These are phyloP conservation scores for Plagiodera versicolora DNA, from an alignment of 2,888 invertebrate genomes.

Conservation along the genomic window DNA sequence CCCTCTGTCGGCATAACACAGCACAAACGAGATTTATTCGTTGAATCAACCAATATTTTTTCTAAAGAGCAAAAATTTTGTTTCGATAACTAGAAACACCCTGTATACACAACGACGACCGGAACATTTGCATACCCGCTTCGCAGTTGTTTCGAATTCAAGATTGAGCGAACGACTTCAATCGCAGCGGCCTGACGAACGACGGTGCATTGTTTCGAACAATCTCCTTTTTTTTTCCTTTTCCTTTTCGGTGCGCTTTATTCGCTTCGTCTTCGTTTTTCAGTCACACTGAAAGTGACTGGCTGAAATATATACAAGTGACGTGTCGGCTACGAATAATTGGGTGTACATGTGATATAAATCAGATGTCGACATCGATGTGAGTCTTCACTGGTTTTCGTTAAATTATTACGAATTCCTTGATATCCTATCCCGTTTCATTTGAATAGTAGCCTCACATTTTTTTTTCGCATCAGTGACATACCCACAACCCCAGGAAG, in stretches of 20 bases:
- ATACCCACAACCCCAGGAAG: too few species aligned
- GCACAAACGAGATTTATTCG: too few species aligned
- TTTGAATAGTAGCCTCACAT: too few species aligned
- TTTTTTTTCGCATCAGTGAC: too few species aligned
- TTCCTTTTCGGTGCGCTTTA: conserved; percentile 14
- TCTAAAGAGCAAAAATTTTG: too few species aligned
- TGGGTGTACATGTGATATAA: conserved; percentile 6
- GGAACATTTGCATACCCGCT: conserved; percentile 11
- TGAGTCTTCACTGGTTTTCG: too few species aligned
- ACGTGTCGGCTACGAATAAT: background rate
- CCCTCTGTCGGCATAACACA: too few species aligned
- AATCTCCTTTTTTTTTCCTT: background rate
- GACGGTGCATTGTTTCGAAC: conserved; percentile 36
- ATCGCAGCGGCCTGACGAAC: conserved; percentile 31
- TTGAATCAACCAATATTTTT: too few species aligned
- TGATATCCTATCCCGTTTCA: too few species aligned
- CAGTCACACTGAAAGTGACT: background rate
- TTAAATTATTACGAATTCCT: too few species aligned
- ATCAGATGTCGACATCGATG: too few species aligned
- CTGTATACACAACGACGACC: background rate
- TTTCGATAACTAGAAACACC: too few species aligned
- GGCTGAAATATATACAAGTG: background rate
- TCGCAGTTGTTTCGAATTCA: conserved; percentile 31
- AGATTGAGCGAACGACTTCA: conserved; percentile 36
- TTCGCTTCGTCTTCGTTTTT: conserved; percentile 19